phyloP scores from a whole-genome alignment of 2,888 invertebrate species.

The Chironomus riparius region DNA sequence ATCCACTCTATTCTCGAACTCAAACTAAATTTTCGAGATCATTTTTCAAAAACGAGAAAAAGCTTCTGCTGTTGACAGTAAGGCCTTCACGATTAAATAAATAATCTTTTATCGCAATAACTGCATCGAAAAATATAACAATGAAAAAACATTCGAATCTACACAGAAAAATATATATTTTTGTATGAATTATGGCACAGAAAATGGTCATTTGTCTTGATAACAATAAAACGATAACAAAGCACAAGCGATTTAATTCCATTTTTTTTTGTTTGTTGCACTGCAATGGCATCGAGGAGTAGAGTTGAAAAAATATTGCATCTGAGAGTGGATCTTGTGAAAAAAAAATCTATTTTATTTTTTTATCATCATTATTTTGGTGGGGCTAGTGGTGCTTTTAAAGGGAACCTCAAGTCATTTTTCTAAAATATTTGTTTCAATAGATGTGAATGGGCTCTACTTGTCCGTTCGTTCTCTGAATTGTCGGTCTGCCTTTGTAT shows the following conservation, averaged over 20 bases:
- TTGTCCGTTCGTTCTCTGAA: too few relatives aligned
- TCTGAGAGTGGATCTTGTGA: not conserved
- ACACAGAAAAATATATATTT: not conserved
- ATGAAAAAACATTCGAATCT: not conserved
- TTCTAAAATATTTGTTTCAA: too few relatives aligned
- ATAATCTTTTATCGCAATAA: not conserved
- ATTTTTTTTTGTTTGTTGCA: not conserved
- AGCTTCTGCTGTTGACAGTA: not conserved
- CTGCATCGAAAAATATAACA: not conserved
- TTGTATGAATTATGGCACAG: not conserved
- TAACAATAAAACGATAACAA: conserved; percentile 12
- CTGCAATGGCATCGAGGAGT: not conserved
- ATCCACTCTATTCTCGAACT: too few relatives aligned
- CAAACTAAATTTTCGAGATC: not conserved
- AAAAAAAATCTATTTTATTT: not conserved
- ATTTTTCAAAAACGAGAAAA: not conserved
- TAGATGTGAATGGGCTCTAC: too few relatives aligned
- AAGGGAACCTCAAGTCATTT: too few relatives aligned
- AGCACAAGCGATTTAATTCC: conserved; percentile 10
- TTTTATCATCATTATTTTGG: not conserved
- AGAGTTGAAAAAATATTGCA: not conserved
- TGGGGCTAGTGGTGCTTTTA: not conserved
- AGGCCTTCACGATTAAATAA: not conserved
- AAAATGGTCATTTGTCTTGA: conserved; percentile 8
- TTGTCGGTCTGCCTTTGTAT: too few relatives aligned